Evolutionary conservation across 2,888 invertebrate species (phyloP).

Genomic region (Incurvaria masculella): DNA sequence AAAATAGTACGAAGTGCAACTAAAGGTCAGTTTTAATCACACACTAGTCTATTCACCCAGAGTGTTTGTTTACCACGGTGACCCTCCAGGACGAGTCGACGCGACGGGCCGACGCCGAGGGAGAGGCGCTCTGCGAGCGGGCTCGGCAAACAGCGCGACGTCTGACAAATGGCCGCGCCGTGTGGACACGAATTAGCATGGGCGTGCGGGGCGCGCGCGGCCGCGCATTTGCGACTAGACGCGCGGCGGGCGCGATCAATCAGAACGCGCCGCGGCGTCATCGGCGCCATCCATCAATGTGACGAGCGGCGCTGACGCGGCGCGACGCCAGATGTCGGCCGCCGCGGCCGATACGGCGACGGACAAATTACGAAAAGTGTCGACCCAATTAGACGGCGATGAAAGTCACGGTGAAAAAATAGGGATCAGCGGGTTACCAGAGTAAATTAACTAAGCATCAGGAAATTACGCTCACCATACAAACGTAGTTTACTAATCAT

Average conservation of each 20-base stretch:
- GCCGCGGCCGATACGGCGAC: neutral
- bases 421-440: too few species aligned
- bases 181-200: neutral
- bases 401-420: too few species aligned
- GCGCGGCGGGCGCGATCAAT: slow-evolving; percentile 19
- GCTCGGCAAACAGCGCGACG: neutral
- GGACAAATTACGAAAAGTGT: neutral
- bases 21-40: too few species aligned
- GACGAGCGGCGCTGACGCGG: slow-evolving; percentile 27
- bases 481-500: too few species aligned
- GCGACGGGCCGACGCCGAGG: too few species aligned
- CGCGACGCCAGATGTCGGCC: slow-evolving; percentile 42
- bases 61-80: too few species aligned
- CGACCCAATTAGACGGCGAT: neutral
- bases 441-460: too few species aligned
- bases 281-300: slow-evolving; percentile 51
- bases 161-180: neutral
- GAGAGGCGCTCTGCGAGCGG: neutral
- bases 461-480: too few species aligned
- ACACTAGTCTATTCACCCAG: too few species aligned
- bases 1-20: too few species aligned
- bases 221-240: neutral
- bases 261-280: slow-evolving; percentile 43
- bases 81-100: too few species aligned
- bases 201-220: neutral